Evolutionary conservation across 2,888 invertebrate species (phyloP).

Genomic region (Eristalis intricaria): DNA sequence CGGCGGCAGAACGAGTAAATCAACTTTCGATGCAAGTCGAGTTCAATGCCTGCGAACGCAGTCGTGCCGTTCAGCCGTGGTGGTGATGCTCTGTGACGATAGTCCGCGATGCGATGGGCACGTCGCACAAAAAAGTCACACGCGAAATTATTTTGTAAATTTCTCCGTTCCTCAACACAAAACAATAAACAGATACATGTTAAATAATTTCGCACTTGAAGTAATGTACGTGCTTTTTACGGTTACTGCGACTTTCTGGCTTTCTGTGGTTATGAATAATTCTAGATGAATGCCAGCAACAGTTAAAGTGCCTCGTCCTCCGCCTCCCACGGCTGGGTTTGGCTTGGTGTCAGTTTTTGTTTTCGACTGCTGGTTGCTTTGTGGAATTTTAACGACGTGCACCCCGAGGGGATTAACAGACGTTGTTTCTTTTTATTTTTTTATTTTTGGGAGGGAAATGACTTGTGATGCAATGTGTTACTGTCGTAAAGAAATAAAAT

Average conservation of each 20-base stretch:
- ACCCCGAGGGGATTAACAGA: neutral
- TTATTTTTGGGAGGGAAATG: neutral
- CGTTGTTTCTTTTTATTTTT: too few species aligned
- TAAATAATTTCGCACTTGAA: conserved; percentile 28
- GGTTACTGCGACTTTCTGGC: neutral
- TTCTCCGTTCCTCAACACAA: conserved; percentile 12
- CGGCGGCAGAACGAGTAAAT: conserved; percentile 22
- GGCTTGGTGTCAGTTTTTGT: neutral
- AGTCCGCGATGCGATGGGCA: neutral
- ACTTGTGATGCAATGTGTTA: neutral
- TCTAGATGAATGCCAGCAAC: conserved; percentile 7
- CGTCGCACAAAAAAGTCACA: conserved; percentile 14
- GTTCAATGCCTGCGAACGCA: conserved; percentile 41
- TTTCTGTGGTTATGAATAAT: conserved; percentile 12
- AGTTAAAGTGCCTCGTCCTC: neutral
- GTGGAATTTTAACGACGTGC: conserved; percentile 20
- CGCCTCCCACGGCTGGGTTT: neutral
- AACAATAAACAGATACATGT: conserved; percentile 30
- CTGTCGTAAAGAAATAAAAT: neutral
- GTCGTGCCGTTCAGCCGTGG: conserved; percentile 2
- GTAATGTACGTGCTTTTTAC: conserved; percentile 25
- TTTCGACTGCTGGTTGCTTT: neutral
- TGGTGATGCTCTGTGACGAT: neutral
- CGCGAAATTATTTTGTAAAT: conserved; percentile 19
- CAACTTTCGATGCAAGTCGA: conserved; percentile 36